phyloP scores from a whole-genome alignment of 1,140 invertebrate genomes.

The Maniola jurtina region DNA sequence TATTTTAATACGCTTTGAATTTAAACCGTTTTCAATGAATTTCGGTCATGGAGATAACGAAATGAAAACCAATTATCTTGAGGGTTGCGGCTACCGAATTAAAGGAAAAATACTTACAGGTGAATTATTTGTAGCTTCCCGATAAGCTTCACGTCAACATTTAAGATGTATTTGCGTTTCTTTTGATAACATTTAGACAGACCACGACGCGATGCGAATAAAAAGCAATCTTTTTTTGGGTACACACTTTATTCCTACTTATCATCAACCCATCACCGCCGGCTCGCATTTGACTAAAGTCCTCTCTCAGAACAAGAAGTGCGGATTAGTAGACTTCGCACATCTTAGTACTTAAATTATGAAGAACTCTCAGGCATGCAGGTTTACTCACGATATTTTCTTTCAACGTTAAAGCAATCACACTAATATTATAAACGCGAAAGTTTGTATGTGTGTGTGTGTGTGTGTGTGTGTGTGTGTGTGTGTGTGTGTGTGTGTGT shows the following conservation, averaged over 20 bases:
- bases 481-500: too few species aligned
- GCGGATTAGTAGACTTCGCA: too few species aligned
- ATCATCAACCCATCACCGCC: too few species aligned
- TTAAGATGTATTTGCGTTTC: not conserved
- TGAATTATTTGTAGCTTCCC: conserved; percentile 9
- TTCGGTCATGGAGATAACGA: conserved; percentile 37
- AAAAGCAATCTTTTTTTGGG: not conserved
- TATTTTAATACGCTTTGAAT: conserved; percentile 44
- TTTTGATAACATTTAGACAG: not conserved
- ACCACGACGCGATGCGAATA: not conserved
- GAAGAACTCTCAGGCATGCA: too few species aligned
- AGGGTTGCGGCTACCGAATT: conserved; percentile 21
- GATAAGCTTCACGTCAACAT: conserved; percentile 6
- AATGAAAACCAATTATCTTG: conserved; percentile 30
- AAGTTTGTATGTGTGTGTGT: too few species aligned
- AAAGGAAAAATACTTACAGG: conserved; percentile 14
- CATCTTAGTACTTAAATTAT: too few species aligned
- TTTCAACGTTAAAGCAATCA: too few species aligned
- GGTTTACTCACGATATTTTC: too few species aligned
- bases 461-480: too few species aligned
- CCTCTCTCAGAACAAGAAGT: too few species aligned
- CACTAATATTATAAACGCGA: too few species aligned
- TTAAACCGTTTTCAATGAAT: conserved; percentile 45
- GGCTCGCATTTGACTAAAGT: too few species aligned
- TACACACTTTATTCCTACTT: not conserved